Conservation (phyloP, 2,797 vertebrate genomes). For the Muscicapa striata region DNA sequence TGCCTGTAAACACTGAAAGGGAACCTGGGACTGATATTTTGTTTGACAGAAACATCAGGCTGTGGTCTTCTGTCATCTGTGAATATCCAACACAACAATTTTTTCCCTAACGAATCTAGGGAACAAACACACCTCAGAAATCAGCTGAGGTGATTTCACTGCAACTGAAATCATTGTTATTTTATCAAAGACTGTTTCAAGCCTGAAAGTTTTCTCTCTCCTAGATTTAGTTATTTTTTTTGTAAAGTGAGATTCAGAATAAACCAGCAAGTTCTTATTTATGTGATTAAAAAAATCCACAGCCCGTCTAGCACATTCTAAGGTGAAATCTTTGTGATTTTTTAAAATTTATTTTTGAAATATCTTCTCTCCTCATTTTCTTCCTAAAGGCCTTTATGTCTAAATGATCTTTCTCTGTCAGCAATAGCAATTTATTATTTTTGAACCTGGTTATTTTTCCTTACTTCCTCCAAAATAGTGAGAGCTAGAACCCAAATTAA, state of each 20-base stretch:
- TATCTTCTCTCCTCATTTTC: not conserved
- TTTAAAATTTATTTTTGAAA: not conserved
- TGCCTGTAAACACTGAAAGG: not conserved
- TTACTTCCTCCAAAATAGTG: not conserved
- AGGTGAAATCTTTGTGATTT: not conserved
- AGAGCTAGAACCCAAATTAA: not conserved
- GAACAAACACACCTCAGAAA: not conserved
- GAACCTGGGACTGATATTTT: not conserved
- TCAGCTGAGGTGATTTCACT: not conserved
- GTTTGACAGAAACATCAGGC: not conserved
- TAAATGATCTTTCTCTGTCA: not conserved
- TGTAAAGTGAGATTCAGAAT: not conserved
- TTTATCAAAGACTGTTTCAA: not conserved
- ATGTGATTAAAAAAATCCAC: not conserved
- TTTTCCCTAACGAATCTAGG: not conserved
- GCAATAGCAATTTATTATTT: not conserved
- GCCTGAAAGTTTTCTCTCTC: not conserved
- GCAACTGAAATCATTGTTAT: not conserved
- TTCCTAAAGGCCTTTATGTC: not conserved
- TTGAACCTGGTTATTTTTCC: not conserved
- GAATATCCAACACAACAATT: not conserved
- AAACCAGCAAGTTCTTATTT: not conserved
- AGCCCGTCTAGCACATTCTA: not conserved
- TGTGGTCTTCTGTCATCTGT: not conserved
- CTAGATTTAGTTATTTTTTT: not conserved